Conservation (phyloP, 2,113 vertebrate species). For the Paracanthobrama guichenoti region DNA sequence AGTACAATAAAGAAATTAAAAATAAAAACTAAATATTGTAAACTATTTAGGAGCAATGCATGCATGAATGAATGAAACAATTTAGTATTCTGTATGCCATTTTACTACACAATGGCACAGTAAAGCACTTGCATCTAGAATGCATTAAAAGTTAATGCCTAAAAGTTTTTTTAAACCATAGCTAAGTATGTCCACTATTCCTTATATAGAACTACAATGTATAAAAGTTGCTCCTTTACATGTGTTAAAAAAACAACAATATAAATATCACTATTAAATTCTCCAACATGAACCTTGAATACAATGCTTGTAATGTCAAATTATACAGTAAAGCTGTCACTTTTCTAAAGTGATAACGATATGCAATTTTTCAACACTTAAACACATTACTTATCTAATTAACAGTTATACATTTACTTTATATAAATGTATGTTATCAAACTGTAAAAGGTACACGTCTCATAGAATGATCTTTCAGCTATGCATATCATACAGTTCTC, state of each 20-base stretch:
- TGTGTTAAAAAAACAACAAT: too few species aligned
- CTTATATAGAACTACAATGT: too few species aligned
- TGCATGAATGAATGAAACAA: not conserved
- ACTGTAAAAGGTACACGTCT: too few species aligned
- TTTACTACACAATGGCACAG: not conserved
- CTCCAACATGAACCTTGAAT: not conserved
- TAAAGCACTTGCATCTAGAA: not conserved
- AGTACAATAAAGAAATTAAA: not conserved
- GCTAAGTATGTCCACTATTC: not conserved
- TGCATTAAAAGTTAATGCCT: not conserved
- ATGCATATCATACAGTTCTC: too few species aligned
- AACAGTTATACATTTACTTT: too few species aligned
- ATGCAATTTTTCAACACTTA: not conserved
- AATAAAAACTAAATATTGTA: not conserved
- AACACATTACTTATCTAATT: not conserved
- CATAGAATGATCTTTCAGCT: too few species aligned
- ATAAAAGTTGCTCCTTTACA: not conserved
- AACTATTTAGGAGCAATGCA: too few species aligned
- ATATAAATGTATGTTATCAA: too few species aligned
- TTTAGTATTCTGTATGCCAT: not conserved
- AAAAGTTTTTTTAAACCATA: not conserved
- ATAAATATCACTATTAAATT: not conserved
- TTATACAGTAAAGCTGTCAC: too few species aligned
- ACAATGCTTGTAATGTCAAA: too few species aligned
- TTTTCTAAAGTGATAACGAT: not conserved